These are phyloP conservation scores for Chelmon rostratus DNA, from an alignment of 2,797 vertebrate genomes.

Conservation along the genomic window DNA sequence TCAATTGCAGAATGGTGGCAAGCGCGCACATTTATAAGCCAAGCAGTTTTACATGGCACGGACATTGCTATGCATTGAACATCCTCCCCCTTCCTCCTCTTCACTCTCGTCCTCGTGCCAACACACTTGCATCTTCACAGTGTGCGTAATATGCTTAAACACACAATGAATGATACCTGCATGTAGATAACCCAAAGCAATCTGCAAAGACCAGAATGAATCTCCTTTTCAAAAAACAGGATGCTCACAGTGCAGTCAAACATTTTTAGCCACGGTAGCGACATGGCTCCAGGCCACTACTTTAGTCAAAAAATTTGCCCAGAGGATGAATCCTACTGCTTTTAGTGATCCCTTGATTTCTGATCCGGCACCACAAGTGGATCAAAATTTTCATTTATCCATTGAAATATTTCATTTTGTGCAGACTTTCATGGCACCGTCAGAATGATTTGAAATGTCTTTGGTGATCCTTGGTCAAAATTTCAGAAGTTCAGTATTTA, in stretches of 20 bases:
- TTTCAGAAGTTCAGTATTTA: background rate
- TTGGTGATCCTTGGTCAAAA: background rate
- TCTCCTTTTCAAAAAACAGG: background rate
- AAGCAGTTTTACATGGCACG: slow-evolving; percentile 59
- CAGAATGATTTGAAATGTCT: background rate
- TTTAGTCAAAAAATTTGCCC: background rate
- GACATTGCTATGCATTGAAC: slow-evolving; percentile 61
- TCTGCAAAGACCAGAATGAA: background rate
- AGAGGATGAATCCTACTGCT: too few species aligned
- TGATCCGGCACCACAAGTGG: background rate
- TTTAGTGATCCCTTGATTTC: background rate
- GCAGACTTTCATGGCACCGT: background rate
- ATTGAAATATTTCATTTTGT: background rate
- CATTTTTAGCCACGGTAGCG: slow-evolving; percentile 7
- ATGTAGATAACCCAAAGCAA: slow-evolving; percentile 20
- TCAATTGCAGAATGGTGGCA: slow-evolving; percentile 53
- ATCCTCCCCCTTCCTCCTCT: slow-evolving; percentile 37
- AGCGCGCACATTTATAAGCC: slow-evolving; percentile 41
- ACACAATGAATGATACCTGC: slow-evolving; percentile 13
- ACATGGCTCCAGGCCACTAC: background rate
- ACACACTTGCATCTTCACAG: slow-evolving; percentile 21
- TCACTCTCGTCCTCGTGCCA: slow-evolving; percentile 42
- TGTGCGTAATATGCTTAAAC: slow-evolving; percentile 15
- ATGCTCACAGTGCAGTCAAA: slow-evolving; percentile 3
- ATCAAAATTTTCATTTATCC: background rate